Conservation (phyloP, 2,797 vertebrate species). For the Oreochromis grahami region DNA sequence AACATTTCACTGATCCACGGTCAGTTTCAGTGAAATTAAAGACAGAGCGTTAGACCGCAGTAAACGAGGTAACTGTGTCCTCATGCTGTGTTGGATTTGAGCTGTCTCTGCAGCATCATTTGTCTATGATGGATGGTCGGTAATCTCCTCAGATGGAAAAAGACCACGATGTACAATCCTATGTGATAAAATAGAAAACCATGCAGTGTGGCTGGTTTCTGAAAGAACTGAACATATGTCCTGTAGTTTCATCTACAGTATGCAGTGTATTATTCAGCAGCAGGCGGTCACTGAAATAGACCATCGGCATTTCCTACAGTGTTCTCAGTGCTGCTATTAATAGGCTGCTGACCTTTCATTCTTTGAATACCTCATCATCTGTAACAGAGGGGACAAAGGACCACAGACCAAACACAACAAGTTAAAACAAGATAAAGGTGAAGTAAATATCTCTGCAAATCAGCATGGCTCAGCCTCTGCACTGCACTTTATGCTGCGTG, state of each 20-base stretch:
- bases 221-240: not conserved
- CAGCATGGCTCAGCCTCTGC: not conserved
- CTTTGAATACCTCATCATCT: not conserved
- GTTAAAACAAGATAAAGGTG: not conserved
- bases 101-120: not conserved
- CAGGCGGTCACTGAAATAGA: not conserved
- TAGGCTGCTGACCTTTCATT: conserved; percentile 56
- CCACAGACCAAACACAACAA: not conserved
- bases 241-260: not conserved
- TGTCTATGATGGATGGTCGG: not conserved
- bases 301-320: conserved; percentile 22
- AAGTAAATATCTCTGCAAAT: not conserved
- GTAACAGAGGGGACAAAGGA: not conserved
- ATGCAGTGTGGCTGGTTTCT: not conserved
- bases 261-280: not conserved
- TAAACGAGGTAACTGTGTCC: not conserved
- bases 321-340: conserved; percentile 32
- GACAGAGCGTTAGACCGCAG: not conserved
- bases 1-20: not conserved
- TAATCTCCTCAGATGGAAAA: not conserved
- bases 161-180: not conserved
- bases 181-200: not conserved
- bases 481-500: not conserved
- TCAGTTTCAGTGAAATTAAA: not conserved
- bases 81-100: not conserved